These are phyloP conservation scores for Chalcosyrphus nemorum DNA, from an alignment of 2,888 invertebrate species.

Conservation along the genomic window DNA sequence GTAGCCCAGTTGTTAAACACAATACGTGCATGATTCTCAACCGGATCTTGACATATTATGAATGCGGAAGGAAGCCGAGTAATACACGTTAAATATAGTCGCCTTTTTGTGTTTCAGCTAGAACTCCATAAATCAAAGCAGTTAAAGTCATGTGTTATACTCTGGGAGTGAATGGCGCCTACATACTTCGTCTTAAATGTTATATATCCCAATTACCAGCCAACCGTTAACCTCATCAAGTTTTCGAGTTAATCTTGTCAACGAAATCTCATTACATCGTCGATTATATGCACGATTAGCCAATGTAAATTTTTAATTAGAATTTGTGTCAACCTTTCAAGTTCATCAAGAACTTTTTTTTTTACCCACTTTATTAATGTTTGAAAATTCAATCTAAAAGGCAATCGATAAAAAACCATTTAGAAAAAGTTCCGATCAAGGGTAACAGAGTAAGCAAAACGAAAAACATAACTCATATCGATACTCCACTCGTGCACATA, in stretches of 20 bases:
- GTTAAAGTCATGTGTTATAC: too few relatives aligned
- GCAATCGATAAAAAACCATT: conserved; percentile 49
- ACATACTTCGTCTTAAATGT: too few relatives aligned
- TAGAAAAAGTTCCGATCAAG: conserved; percentile 56
- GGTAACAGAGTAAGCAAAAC: conserved; percentile 24
- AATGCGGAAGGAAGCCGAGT: too few relatives aligned
- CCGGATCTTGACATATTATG: too few relatives aligned
- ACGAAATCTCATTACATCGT: conserved; percentile 51
- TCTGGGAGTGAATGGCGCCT: too few relatives aligned
- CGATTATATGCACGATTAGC: conserved; percentile 61
- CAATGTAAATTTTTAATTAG: conserved; percentile 63
- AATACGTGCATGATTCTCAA: too few relatives aligned
- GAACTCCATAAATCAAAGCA: too few relatives aligned
- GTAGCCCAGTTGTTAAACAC: too few relatives aligned
- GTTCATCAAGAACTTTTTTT: conserved; percentile 29
- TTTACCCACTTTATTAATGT: conserved; percentile 21
- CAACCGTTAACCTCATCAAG: neutral
- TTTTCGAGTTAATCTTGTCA: conserved; percentile 31
- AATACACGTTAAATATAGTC: too few relatives aligned
- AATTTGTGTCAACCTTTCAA: conserved; percentile 54
- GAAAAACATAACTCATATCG: conserved; percentile 41
- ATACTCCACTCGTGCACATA: conserved; percentile 3
- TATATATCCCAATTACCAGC: conserved; percentile 10
- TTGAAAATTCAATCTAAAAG: conserved; percentile 20
- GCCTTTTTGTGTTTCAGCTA: too few relatives aligned